These are phyloP conservation scores for Osmerus eperlanus DNA, from an alignment of 2,113 vertebrate genomes.

Conservation along the genomic window DNA sequence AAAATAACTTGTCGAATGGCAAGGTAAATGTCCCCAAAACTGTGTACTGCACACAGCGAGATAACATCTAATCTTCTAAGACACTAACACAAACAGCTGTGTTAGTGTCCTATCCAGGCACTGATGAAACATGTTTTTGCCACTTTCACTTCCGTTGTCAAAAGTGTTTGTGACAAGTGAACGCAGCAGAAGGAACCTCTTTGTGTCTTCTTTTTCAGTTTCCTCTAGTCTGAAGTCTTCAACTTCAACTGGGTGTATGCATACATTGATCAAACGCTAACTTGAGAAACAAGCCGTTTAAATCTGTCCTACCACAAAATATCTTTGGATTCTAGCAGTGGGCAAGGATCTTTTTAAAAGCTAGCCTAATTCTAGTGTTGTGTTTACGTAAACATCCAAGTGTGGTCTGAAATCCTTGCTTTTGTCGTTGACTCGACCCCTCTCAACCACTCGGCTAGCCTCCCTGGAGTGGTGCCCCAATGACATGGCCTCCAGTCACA, in stretches of 20 bases:
- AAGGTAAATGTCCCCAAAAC: no score
- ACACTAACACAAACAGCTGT: background rate
- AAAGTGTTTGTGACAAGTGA: background rate
- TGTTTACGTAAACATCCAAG: background rate
- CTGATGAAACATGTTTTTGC: no score
- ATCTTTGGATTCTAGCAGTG: no score
- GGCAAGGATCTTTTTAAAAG: no score
- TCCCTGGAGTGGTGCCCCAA: slow-evolving; percentile 77
- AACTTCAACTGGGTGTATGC: no score
- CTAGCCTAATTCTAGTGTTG: background rate
- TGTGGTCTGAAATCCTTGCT: background rate
- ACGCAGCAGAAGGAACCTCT: background rate
- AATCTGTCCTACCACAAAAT: no score
- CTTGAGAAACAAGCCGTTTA: no score
- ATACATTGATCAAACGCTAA: no score
- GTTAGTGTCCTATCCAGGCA: background rate
- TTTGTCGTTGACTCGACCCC: background rate
- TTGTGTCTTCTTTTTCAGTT: background rate
- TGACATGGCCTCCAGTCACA: slow-evolving; percentile 95
- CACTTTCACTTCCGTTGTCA: background rate
- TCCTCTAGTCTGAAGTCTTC: no score
- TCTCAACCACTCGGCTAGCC: slow-evolving; percentile 64
- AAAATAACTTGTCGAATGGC: no score
- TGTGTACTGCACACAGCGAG: background rate
- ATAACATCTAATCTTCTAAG: background rate